These are phyloP conservation scores for Hydrotaea cyrtoneurina DNA, from an alignment of 2,888 invertebrate genomes.

Conservation along the genomic window DNA sequence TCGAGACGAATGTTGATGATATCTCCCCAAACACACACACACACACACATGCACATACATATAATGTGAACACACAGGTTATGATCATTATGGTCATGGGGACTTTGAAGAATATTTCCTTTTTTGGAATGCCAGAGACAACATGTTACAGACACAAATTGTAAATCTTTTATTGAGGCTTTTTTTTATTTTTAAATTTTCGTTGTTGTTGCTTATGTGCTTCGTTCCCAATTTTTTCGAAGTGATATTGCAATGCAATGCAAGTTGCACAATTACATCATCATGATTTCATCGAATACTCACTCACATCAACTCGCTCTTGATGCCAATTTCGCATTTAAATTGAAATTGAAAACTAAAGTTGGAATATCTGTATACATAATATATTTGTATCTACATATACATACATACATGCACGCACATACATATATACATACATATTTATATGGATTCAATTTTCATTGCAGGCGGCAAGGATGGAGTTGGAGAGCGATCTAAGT, in stretches of 20 bases:
- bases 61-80: constrained; percentile 13
- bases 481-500: constrained; percentile 85
- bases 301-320: neutral
- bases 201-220: too few relatives aligned
- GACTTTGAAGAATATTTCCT: constrained; percentile 63
- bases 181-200: constrained; percentile 54
- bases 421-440: constrained; percentile 1
- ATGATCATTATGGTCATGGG: constrained; percentile 53
- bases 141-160: constrained; percentile 64
- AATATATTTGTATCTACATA: neutral
- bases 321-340: constrained; percentile 30
- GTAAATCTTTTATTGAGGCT: constrained; percentile 59
- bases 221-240: constrained; percentile 61
- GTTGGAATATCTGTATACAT: neutral
- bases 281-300: constrained; percentile 37
- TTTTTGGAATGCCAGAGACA: constrained; percentile 64
- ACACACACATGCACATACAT: constrained; percentile 18
- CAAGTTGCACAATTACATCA: constrained; percentile 67
- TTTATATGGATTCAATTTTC: constrained; percentile 69
- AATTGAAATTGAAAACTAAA: constrained; percentile 22
- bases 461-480: constrained; percentile 73
- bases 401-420: too few relatives aligned
- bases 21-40: neutral
- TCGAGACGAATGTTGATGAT: constrained; percentile 22
- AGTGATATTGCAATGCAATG: constrained; percentile 46